These are phyloP conservation scores for Xestia xanthographa DNA, from an alignment of 2,888 invertebrate species.

Conservation along the genomic window DNA sequence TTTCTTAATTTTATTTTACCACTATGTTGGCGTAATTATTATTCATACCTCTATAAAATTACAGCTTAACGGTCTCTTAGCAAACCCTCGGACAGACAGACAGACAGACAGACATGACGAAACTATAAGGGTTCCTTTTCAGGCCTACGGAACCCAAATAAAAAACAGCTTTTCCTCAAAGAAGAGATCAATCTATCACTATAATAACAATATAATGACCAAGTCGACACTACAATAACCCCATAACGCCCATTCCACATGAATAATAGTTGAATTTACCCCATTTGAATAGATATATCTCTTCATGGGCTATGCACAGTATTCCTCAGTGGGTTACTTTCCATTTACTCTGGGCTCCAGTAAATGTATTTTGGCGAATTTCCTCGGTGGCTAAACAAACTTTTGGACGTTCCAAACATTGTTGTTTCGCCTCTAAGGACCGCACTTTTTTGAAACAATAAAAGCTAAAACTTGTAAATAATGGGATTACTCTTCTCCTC, in stretches of 20 bases:
- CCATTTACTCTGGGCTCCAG: slow-evolving; percentile 67
- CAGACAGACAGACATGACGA: too few species aligned
- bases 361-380: slow-evolving; percentile 72
- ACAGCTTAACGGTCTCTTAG: too few species aligned
- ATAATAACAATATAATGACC: slow-evolving; percentile 6
- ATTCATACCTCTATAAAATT: too few species aligned
- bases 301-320: slow-evolving; percentile 39
- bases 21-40: too few species aligned
- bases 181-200: background rate
- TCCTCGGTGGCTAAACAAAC: slow-evolving; percentile 62
- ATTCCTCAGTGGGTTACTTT: slow-evolving; percentile 63
- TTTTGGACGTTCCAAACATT: slow-evolving; percentile 66
- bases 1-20: too few species aligned
- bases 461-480: slow-evolving; percentile 62
- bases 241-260: slow-evolving; percentile 6
- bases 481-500: slow-evolving; percentile 49
- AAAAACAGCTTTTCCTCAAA: background rate
- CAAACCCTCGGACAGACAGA: too few species aligned
- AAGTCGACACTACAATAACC: background rate
- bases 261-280: slow-evolving; percentile 22
- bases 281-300: slow-evolving; percentile 36
- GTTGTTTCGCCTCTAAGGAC: slow-evolving; percentile 62
- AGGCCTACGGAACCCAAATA: too few species aligned
- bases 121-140: too few species aligned
- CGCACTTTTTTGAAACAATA: slow-evolving; percentile 61